Evolutionary conservation across 2,888 invertebrate genomes (phyloP).

Genomic region (Urechis unicinctus): DNA sequence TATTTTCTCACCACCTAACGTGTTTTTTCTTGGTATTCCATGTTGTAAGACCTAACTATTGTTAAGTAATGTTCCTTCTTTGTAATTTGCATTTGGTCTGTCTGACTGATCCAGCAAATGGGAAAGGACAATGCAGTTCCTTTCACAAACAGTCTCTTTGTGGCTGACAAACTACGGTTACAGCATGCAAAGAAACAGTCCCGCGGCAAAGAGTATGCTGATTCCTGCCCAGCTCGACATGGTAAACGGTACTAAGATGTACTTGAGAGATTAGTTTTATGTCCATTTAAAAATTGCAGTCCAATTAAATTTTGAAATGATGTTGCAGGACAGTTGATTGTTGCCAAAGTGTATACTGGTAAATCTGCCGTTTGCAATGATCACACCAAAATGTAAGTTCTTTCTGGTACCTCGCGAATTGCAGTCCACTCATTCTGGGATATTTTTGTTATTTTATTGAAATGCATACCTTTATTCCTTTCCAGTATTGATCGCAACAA

Average conservation of each 20-base stretch:
- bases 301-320: not conserved
- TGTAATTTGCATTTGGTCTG: not conserved
- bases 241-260: conserved; percentile 23
- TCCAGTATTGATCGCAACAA: conserved; percentile 30
- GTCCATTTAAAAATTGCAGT: too few relatives aligned
- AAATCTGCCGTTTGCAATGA: conserved; percentile 25
- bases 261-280: not conserved
- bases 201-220: conserved; percentile 23
- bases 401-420: too few relatives aligned
- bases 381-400: not conserved
- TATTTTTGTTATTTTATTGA: not conserved
- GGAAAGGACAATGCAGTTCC: conserved; percentile 27
- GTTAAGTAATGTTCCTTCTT: too few relatives aligned
- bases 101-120: conserved; percentile 30
- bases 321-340: conserved; percentile 37
- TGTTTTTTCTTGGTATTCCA: not conserved
- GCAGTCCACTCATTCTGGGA: too few relatives aligned
- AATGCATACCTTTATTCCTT: too few relatives aligned
- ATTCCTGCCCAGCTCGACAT: conserved; percentile 41
- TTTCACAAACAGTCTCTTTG: conserved; percentile 44
- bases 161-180: conserved; percentile 44
- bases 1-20: not conserved
- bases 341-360: conserved; percentile 43
- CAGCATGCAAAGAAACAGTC: conserved; percentile 25
- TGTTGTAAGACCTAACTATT: too few relatives aligned